phyloP scores from a whole-genome alignment of 2,888 invertebrate species.

The Tenthredo distinguenda region DNA sequence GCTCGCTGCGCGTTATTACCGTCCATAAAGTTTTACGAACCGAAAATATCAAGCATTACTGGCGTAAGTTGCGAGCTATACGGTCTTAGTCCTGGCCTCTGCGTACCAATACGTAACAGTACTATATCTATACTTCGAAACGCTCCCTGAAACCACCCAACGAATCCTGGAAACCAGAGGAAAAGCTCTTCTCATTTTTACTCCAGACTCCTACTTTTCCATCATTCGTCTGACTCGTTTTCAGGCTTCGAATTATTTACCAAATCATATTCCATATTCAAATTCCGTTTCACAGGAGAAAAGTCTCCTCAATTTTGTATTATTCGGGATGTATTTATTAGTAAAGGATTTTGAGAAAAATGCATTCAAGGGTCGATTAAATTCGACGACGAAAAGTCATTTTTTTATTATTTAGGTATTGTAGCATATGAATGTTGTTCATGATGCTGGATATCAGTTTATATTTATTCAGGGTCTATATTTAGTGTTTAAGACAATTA shows the following conservation, averaged over 20 bases:
- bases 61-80: constrained; percentile 47
- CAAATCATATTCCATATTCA: not conserved
- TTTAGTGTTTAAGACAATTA: not conserved
- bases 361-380: not conserved
- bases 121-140: not conserved
- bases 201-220: not conserved
- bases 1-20: constrained; percentile 61
- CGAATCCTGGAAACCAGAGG: constrained; percentile 24
- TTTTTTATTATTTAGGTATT: not conserved
- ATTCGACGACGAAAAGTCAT: not conserved
- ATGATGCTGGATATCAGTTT: not conserved
- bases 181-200: not conserved
- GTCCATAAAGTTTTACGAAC: constrained; percentile 66
- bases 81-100: constrained; percentile 10
- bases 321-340: not conserved
- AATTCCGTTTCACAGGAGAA: not conserved
- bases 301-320: not conserved
- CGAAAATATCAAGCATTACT: constrained; percentile 65
- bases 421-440: not conserved
- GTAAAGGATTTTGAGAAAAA: not conserved
- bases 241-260: not conserved
- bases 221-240: not conserved
- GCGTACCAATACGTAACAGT: not conserved
- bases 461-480: not conserved
- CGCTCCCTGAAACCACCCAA: not conserved